phyloP scores from a whole-genome alignment of 2,113 vertebrate genomes.

The Jacana jacana region DNA sequence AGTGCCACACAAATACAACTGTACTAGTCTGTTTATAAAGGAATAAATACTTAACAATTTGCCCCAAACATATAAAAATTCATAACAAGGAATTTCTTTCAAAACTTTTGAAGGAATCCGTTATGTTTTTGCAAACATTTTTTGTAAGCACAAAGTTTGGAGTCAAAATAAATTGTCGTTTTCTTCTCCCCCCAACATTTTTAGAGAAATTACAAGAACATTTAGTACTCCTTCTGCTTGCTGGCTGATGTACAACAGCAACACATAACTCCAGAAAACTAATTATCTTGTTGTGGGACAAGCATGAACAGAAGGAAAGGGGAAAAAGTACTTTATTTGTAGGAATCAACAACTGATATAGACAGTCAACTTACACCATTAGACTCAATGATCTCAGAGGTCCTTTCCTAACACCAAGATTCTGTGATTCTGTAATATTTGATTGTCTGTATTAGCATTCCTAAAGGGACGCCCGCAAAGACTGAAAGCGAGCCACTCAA shows the following conservation, averaged over 20 bases:
- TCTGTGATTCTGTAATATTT: neutral
- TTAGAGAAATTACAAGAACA: conserved; percentile 10
- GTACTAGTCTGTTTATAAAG: neutral
- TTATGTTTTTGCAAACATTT: neutral
- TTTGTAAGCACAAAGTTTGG: neutral
- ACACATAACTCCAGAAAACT: neutral
- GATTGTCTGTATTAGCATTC: neutral
- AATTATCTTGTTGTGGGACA: neutral
- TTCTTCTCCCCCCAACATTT: neutral
- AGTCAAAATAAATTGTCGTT: neutral
- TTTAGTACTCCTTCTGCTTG: neutral
- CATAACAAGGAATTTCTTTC: neutral
- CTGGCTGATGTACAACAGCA: conserved; percentile 27
- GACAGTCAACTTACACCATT: neutral
- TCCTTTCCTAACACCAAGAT: no score
- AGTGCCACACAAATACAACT: neutral
- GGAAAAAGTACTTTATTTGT: neutral
- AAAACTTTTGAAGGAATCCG: neutral
- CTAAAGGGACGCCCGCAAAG: neutral
- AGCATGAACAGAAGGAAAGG: neutral
- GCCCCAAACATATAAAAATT: neutral
- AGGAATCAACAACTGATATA: neutral
- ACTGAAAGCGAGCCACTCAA: neutral
- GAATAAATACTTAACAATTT: neutral
- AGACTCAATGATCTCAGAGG: no score